These are phyloP conservation scores for Drosophila varians DNA, from an alignment of 1,140 invertebrate species.

Conservation along the genomic window DNA sequence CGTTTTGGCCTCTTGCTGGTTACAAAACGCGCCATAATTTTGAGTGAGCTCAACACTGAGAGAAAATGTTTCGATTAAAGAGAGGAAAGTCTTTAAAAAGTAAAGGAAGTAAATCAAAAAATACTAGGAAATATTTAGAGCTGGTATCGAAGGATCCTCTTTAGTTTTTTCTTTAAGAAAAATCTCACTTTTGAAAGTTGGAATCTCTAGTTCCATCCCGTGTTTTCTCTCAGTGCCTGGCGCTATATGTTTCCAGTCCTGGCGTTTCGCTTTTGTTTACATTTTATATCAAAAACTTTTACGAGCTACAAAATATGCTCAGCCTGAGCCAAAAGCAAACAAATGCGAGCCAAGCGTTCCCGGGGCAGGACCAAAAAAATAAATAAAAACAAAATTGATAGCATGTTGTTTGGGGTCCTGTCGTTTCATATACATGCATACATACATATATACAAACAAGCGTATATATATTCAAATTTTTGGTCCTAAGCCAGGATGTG, in stretches of 20 bases:
- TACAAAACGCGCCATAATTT: conserved; percentile 47
- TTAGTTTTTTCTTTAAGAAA: too few species aligned
- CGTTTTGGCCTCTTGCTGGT: conserved; percentile 48
- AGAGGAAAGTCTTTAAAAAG: not conserved
- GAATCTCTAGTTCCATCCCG: not conserved
- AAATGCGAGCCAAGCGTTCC: conserved; percentile 37
- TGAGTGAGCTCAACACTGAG: conserved; percentile 7
- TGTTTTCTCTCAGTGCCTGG: not conserved
- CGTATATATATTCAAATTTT: not conserved
- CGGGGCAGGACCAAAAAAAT: conserved; percentile 42
- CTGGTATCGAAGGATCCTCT: too few species aligned
- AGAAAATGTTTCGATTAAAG: not conserved
- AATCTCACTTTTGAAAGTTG: too few species aligned
- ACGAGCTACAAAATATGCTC: conserved; percentile 77
- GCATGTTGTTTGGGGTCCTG: conserved; percentile 47
- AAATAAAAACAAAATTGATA: conserved; percentile 76
- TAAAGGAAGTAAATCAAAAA: not conserved
- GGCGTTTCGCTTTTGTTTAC: conserved; percentile 59
- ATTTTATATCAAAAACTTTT: conserved; percentile 80
- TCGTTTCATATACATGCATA: conserved; percentile 5
- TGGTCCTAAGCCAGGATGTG: too few species aligned
- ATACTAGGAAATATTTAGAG: too few species aligned
- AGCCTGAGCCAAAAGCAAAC: conserved; percentile 62
- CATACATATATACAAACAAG: too few species aligned
- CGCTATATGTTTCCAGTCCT: conserved; percentile 8